Conservation (phyloP, 1,140 invertebrate species). For the honey bee (Apis mellifera) region Amel_HAv3.1 CM009938.2:5566001-5566500, state of each 20-base stretch:
- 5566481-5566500: no score
- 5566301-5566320: not conserved
- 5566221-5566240: constrained; percentile 13
- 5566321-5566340: not conserved
- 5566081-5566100: not conserved
- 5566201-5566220: not conserved
- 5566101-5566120: not conserved
- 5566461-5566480: no score
- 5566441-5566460: no score
- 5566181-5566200: not conserved
- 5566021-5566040: not conserved
- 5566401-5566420: no score
- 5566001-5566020: no score
- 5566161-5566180: not conserved
- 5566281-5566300: not conserved
- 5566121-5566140: no score
- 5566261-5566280: constrained; percentile 14
- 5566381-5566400: no score
- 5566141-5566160: not conserved
- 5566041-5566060: no score
- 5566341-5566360: no score
- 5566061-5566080: no score
- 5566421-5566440: no score
- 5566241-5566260: constrained; percentile 19
- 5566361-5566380: no score